phyloP scores from a whole-genome alignment of 2,113 vertebrate species.

The Budorcas taxicolor region DNA sequence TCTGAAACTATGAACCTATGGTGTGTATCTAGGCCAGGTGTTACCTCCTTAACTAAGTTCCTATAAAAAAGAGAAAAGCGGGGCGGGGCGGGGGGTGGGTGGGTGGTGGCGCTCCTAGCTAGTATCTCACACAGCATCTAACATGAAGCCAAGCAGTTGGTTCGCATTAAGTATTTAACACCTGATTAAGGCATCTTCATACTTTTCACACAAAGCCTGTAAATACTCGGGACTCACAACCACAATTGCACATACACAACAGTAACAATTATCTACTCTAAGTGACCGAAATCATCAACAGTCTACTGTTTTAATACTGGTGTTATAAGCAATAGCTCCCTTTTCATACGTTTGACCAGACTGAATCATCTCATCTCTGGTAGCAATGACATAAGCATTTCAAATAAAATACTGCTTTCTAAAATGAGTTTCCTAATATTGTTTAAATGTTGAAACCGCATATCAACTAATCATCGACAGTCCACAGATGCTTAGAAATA shows the following conservation, averaged over 20 bases:
- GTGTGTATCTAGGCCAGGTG: not conserved
- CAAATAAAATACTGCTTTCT: conserved; percentile 27
- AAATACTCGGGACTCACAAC: not conserved
- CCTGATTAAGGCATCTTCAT: not conserved
- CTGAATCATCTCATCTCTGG: conserved; percentile 9
- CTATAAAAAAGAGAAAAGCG: not conserved
- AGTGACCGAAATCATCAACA: not conserved
- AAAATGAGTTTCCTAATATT: conserved; percentile 61
- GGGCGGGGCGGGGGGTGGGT: fast-evolving
- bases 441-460: conserved; percentile 43
- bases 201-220: not conserved
- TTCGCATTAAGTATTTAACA: not conserved
- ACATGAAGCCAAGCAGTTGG: not conserved
- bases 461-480: conserved; percentile 50
- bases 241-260: not conserved
- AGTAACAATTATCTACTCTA: not conserved
- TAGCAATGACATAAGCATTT: conserved; percentile 36
- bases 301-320: not conserved
- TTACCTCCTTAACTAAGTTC: not conserved
- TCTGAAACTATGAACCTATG: not conserved
- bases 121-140: not conserved
- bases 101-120: not conserved
- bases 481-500: conserved; percentile 46
- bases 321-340: not conserved
- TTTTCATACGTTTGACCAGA: not conserved